These are phyloP conservation scores for Ptychoptera contaminata DNA, from an alignment of 2,888 invertebrate species.

Conservation along the genomic window DNA sequence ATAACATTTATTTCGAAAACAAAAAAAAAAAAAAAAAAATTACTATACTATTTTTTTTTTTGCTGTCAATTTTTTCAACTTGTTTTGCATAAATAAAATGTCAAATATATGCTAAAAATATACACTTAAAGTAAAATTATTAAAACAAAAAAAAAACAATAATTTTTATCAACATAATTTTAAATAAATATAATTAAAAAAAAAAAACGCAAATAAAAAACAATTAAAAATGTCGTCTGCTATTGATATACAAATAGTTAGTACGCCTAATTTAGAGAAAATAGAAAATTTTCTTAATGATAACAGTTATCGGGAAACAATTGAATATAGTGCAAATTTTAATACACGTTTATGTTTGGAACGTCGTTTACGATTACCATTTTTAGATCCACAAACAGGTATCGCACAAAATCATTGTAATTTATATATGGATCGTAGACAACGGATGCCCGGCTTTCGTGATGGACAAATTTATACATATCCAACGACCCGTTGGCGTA, in stretches of 20 bases:
- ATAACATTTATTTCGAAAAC: too few relatives aligned
- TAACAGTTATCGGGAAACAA: conserved; percentile 75
- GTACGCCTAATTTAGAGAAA: conserved; percentile 52
- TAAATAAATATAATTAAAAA: conserved; percentile 1
- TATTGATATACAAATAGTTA: conserved; percentile 48
- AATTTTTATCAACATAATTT: too few relatives aligned
- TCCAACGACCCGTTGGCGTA: conserved; percentile 81
- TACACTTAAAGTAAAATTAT: too few relatives aligned
- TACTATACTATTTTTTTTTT: too few relatives aligned
- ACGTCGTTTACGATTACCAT: conserved; percentile 80
- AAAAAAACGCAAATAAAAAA: background rate
- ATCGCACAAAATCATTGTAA: conserved; percentile 91
- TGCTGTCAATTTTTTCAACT: too few relatives aligned
- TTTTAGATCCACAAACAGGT: conserved; percentile 92
- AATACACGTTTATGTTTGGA: conserved; percentile 86
- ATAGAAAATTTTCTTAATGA: conserved; percentile 75
- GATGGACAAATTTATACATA: conserved; percentile 90
- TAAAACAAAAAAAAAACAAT: too few relatives aligned
- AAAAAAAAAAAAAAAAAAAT: too few relatives aligned
- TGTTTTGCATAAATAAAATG: too few relatives aligned
- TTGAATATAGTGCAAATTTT: conserved; percentile 87
- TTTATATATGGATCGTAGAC: conserved; percentile 72
- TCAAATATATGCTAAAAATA: too few relatives aligned
- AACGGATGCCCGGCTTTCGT: conserved; percentile 76
- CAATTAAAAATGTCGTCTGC: conserved; percentile 33